These are phyloP conservation scores for Altica lythri DNA, from an alignment of 2,888 invertebrate genomes.

Conservation along the genomic window DNA sequence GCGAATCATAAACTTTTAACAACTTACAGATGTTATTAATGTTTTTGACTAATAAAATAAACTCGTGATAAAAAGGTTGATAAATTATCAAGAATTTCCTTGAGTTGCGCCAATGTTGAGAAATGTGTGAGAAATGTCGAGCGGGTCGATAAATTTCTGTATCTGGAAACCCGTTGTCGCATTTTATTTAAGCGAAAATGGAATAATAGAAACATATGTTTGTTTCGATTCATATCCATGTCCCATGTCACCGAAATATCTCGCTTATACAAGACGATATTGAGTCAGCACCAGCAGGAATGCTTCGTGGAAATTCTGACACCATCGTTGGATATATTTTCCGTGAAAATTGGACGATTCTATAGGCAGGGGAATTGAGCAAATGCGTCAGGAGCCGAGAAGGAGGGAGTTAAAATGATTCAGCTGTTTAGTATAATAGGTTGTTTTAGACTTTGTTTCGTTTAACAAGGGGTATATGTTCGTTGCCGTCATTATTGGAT, in stretches of 20 bases:
- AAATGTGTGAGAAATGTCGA: slow-evolving; percentile 12
- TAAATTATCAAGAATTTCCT: too few species aligned
- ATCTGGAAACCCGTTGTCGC: slow-evolving; percentile 18
- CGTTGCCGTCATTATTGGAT: too few species aligned
- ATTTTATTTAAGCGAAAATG: slow-evolving; percentile 31
- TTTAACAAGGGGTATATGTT: not conserved
- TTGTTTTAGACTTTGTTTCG: slow-evolving; percentile 3
- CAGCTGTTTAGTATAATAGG: slow-evolving; percentile 21
- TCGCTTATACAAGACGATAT: slow-evolving; percentile 27
- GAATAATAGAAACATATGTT: slow-evolving; percentile 32
- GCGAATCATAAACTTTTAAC: too few species aligned
- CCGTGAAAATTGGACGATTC: slow-evolving; percentile 20
- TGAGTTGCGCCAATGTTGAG: not conserved
- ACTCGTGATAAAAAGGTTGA: too few species aligned
- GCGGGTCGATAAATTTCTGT: slow-evolving; percentile 16
- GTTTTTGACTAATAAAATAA: too few species aligned
- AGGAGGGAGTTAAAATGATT: slow-evolving; percentile 17
- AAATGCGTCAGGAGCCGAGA: slow-evolving; percentile 5
- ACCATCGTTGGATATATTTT: slow-evolving; percentile 10
- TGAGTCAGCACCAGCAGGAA: slow-evolving; percentile 20
- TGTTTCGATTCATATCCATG: slow-evolving; percentile 27
- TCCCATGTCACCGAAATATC: slow-evolving; percentile 23
- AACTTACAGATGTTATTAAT: too few species aligned
- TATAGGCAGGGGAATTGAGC: slow-evolving; percentile 17
- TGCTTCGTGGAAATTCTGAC: slow-evolving; percentile 16